Evolutionary conservation across 2,113 vertebrate species (phyloP).

Genomic region (Neogale vison): DNA sequence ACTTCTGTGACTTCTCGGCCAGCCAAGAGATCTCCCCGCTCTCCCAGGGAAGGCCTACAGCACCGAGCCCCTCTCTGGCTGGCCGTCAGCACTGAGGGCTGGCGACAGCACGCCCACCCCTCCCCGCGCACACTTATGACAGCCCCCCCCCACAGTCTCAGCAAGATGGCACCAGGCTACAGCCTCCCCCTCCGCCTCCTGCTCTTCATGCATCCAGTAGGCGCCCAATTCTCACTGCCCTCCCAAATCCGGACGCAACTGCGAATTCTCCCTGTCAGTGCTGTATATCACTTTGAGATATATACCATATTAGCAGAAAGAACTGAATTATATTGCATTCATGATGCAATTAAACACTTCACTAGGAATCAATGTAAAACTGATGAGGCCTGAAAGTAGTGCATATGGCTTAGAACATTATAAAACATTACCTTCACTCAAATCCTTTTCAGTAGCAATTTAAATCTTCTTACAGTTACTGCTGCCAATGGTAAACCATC

Average conservation of each 20-base stretch:
- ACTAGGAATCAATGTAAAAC: constrained; percentile 99
- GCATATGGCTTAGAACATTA: constrained; percentile 99
- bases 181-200: background rate
- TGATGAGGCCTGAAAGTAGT: constrained; percentile 99
- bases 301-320: constrained; percentile 99
- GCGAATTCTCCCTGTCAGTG: constrained; percentile 92
- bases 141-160: background rate
- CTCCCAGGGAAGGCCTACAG: background rate
- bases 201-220: background rate
- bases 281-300: constrained; percentile 98
- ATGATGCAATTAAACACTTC: constrained; percentile 99
- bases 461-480: constrained; percentile 99
- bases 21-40: background rate
- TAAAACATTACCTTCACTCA: constrained; percentile 99
- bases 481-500: constrained; percentile 93
- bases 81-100: background rate
- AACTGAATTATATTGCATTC: constrained; percentile 99
- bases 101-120: background rate
- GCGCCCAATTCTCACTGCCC: background rate
- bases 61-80: background rate
- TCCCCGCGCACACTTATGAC: background rate
- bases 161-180: background rate
- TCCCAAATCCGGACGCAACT: constrained; percentile 85
- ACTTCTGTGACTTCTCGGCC: background rate
- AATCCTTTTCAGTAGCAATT: constrained; percentile 99